phyloP scores from a whole-genome alignment of 2,888 invertebrate species.

The Nebria brevicollis region DNA sequence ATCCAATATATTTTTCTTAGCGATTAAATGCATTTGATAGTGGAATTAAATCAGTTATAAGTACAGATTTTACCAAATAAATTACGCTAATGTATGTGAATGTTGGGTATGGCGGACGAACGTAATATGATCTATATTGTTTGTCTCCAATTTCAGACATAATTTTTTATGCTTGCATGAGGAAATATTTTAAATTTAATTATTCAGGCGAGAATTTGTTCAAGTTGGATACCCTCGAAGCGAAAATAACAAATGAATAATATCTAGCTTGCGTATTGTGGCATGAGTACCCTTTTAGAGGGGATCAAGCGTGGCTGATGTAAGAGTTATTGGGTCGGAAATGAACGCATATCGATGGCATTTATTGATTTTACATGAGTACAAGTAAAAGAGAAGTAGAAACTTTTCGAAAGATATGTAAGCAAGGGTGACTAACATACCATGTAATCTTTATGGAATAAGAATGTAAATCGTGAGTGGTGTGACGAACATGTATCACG shows the following conservation, averaged over 20 bases:
- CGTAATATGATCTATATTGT: too few species aligned
- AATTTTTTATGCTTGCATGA: too few species aligned
- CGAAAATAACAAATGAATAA: slow-evolving; percentile 18
- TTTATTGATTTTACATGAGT: slow-evolving; percentile 19
- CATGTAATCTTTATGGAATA: slow-evolving; percentile 61
- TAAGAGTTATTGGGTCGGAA: slow-evolving; percentile 33
- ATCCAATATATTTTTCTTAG: too few species aligned
- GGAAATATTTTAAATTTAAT: not conserved
- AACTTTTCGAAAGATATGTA: not conserved
- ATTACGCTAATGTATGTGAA: too few species aligned
- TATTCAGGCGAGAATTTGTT: not conserved
- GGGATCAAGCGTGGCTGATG: slow-evolving; percentile 25
- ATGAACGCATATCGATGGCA: slow-evolving; percentile 27
- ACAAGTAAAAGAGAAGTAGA: not conserved
- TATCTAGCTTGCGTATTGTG: slow-evolving; percentile 10
- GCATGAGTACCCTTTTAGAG: slow-evolving; percentile 8
- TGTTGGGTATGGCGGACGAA: too few species aligned
- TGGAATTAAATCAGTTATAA: too few species aligned
- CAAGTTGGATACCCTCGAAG: not conserved
- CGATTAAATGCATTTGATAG: too few species aligned
- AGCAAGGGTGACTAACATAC: slow-evolving; percentile 42
- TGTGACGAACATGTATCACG: not conserved
- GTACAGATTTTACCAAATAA: too few species aligned
- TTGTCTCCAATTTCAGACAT: too few species aligned
- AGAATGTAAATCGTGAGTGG: slow-evolving; percentile 53